Percentiles rank a stretch among this genome's conserved stretches.
Evolutionary conservation across 2,113 vertebrate species (phyloP).

Genomic region (Spilogale gracilis): DNA sequence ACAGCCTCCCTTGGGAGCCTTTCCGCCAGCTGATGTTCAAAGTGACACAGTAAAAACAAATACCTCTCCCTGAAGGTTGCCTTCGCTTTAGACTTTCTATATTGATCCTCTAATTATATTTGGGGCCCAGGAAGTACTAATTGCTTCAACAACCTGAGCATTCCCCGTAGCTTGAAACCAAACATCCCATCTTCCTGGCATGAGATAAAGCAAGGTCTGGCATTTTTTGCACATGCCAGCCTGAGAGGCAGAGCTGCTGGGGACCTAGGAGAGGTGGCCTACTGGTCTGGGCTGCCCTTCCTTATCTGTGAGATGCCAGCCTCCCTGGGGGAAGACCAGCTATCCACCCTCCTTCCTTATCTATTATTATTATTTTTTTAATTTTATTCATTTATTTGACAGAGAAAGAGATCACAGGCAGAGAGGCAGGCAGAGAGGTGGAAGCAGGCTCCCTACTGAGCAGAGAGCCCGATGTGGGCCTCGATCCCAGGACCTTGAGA

Average conservation of each 20-base stretch:
- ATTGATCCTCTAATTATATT: conserved; percentile 58
- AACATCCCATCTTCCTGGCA: conserved; percentile 30
- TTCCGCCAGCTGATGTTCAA: not conserved
- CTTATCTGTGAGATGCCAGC: not conserved
- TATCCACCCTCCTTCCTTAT: not conserved
- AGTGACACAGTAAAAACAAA: conserved; percentile 6
- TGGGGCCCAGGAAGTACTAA: not conserved
- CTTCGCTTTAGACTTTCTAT: conserved; percentile 40
- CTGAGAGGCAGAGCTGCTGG: not conserved
- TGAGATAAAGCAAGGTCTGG: not conserved
- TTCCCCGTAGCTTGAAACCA: not conserved
- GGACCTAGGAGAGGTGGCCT: not conserved
- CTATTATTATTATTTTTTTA: not conserved
- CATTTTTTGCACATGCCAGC: not conserved
- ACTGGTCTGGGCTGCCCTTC: not conserved
- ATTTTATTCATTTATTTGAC: no score
- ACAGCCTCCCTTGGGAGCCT: not conserved
- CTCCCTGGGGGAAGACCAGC: not conserved
- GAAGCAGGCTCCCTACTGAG: no score
- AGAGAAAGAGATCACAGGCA: no score
- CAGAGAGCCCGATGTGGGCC: no score
- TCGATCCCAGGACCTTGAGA: no score
- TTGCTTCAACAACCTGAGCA: not conserved
- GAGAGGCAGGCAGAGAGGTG: no score
- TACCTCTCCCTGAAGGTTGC: not conserved